Evolutionary conservation across 2,113 vertebrate genomes (phyloP), one percentile per base, ranked within the genome.

Genomic region (Chloebia gouldiae): DNA sequence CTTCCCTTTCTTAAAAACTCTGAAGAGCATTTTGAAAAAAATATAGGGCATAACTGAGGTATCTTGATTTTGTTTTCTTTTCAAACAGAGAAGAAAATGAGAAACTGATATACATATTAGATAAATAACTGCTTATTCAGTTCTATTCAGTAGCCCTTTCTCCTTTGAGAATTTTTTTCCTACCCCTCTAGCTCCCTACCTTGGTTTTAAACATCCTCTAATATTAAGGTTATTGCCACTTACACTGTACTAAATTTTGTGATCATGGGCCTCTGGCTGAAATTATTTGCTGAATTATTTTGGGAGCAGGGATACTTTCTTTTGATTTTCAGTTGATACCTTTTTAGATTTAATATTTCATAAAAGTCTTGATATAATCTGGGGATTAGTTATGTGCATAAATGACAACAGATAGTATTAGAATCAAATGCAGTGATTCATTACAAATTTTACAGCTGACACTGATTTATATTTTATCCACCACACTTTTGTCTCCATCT

Each of bases 41-140:
- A 33, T 35, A 60, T 16, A 11, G 0, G 1, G 2, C 4, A 12
- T 22, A 78, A 57, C 2, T 31, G 17, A 76, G 3, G 3, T 45
- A 51, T 18, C 8, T 35, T 68, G 1, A 13, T 68, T 79, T 91
- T 71, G 7, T 51, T 81, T 86, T 59, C 14, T 37, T 47, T 13
- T 71, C 35, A 90, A 81, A 71, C 2, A 6, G 59, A 33, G 13
- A 76, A 79, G 18, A 69, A 89, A 81, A 80, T 47, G 7, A 47
- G 42, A 87, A 75, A 56, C 3, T 10, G n/a, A 83, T 65, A 73
- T 20, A 16, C 1, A 64, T 17, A 20, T 71, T 56, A 56, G 8
- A 51, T 31, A 78, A 81, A 70, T 25, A 64, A 35, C 7, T 61
- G 1, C 3, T 89, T 80, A n/a, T n/a, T n/a, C n/a, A 2, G 2